These are phyloP conservation scores for Hemibagrus guttatus DNA, from an alignment of 2,797 vertebrate species.

Conservation along the genomic window DNA sequence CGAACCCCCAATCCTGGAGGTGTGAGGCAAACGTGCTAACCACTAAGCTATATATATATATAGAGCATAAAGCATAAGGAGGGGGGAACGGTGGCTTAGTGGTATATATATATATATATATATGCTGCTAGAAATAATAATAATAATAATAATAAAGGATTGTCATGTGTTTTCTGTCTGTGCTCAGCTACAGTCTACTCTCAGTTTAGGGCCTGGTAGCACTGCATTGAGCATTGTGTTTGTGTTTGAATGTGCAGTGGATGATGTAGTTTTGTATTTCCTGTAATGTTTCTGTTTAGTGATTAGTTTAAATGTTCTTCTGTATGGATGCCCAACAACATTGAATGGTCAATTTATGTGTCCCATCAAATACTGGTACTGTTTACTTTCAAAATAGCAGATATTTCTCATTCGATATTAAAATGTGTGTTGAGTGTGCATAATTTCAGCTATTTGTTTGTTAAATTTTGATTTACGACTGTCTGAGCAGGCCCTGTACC, in stretches of 20 bases:
- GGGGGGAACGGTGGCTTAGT: too few relatives aligned
- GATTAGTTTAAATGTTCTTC: background rate
- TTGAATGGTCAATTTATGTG: background rate
- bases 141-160: background rate
- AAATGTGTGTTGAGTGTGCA: background rate
- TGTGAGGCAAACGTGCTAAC: too few relatives aligned
- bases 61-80: too few relatives aligned
- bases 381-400: background rate
- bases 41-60: too few relatives aligned
- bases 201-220: background rate
- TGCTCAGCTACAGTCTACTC: background rate
- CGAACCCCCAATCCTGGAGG: too few relatives aligned
- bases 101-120: too few relatives aligned
- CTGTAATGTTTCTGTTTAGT: background rate
- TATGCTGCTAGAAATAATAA: background rate
- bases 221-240: background rate
- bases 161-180: background rate
- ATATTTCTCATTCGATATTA: background rate
- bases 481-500: too few relatives aligned
- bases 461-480: background rate
- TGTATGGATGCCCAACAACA: background rate
- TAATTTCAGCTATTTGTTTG: background rate
- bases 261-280: background rate
- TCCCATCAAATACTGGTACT: background rate
- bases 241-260: background rate